These are phyloP conservation scores for Habropoda laboriosa DNA, from an alignment of 1,140 invertebrate species.

Conservation along the genomic window DNA sequence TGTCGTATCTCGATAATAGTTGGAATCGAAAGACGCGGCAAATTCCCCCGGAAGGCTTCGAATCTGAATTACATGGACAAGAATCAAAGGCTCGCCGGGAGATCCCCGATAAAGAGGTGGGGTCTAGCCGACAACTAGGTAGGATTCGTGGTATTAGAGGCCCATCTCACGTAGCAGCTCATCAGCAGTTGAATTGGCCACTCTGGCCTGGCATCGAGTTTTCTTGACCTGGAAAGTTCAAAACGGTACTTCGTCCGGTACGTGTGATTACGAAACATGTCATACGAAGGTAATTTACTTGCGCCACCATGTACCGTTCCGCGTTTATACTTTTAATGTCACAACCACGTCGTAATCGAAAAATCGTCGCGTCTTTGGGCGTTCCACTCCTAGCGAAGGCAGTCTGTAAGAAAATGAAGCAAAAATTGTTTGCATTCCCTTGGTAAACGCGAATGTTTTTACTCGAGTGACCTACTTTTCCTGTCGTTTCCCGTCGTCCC, in stretches of 20 bases:
- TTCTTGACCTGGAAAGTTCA: slow-evolving; percentile 68
- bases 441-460: neutral
- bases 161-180: slow-evolving; percentile 67
- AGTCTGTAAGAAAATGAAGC: neutral
- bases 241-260: slow-evolving; percentile 41
- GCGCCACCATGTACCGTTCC: neutral
- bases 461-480: neutral
- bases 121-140: slow-evolving; percentile 36
- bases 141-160: slow-evolving; percentile 63
- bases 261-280: slow-evolving; percentile 49
- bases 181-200: slow-evolving; percentile 65
- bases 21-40: neutral
- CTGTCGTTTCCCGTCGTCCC: neutral
- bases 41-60: slow-evolving; percentile 21
- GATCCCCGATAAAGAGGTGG: slow-evolving; percentile 43
- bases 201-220: slow-evolving; percentile 64
- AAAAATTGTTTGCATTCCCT: neutral
- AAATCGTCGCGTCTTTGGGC: neutral
- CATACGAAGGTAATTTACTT: slow-evolving; percentile 45
- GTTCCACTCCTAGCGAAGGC: neutral
- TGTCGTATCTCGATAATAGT: neutral
- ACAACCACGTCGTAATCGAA: no score
- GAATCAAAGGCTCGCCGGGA: slow-evolving; percentile 45
- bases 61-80: slow-evolving; percentile 36
- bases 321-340: slow-evolving; percentile 16